phyloP scores from a whole-genome alignment of 2,888 invertebrate genomes.

The Crocallis elinguaria region DNA sequence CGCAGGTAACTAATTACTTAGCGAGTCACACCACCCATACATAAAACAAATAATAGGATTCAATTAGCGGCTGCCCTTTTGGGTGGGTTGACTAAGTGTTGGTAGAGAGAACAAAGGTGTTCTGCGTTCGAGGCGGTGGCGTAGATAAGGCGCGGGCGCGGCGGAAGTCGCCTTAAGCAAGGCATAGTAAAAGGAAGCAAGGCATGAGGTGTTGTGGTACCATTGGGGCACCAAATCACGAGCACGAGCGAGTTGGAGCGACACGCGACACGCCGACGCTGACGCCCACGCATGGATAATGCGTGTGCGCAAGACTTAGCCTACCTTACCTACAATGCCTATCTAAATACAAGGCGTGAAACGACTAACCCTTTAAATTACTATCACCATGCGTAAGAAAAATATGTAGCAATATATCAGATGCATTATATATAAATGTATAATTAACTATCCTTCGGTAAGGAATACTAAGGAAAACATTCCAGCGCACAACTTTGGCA shows the following conservation, averaged over 20 bases:
- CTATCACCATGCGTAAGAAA: no score
- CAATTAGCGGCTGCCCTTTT: conserved; percentile 62
- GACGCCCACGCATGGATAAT: conserved; percentile 25
- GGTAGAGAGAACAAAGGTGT: conserved; percentile 65
- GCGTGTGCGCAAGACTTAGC: conserved; percentile 23
- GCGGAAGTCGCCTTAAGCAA: conserved; percentile 66
- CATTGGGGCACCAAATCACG: conserved; percentile 1
- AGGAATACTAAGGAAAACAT: no score
- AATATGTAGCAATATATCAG: no score
- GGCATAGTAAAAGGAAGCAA: conserved; percentile 9
- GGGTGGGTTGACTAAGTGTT: conserved; percentile 58
- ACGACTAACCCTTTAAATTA: no score
- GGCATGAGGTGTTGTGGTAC: conserved; percentile 20
- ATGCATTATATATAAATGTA: no score
- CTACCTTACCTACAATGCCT: conserved; percentile 3
- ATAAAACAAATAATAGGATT: conserved; percentile 63
- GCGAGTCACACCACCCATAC: conserved; percentile 48
- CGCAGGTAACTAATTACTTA: conserved; percentile 44
- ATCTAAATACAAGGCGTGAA: background rate
- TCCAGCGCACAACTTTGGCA: no score
- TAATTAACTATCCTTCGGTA: no score
- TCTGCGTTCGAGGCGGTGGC: conserved; percentile 38
- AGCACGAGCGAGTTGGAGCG: conserved; percentile 4
- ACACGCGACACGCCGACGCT: conserved; percentile 5
- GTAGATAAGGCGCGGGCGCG: conserved; percentile 59